Conservation (phyloP, 2,113 vertebrate species). For the Oxyruncus cristatus region DNA sequence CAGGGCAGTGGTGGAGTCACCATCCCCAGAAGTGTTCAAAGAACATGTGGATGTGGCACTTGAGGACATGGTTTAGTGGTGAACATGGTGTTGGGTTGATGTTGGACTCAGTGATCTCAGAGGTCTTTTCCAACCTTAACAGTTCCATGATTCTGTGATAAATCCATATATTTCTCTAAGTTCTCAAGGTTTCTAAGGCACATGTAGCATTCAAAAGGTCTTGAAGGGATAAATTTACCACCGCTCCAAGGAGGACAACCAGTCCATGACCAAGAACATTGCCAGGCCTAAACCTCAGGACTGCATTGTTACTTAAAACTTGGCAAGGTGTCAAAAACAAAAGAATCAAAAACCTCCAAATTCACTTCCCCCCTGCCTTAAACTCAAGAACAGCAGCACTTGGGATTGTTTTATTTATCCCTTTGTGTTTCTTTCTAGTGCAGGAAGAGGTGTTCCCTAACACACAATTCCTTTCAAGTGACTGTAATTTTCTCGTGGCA, state of each 20-base stretch:
- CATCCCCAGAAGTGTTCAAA: not conserved
- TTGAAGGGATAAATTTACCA: not conserved
- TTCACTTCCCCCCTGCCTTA: not conserved
- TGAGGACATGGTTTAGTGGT: not conserved
- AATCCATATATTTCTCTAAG: not conserved
- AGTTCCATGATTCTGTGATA: not conserved
- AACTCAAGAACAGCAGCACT: not conserved
- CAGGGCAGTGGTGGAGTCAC: not conserved
- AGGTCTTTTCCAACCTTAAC: not conserved
- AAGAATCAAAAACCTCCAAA: not conserved
- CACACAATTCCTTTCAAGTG: not conserved
- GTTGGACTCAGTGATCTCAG: not conserved
- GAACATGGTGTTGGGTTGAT: not conserved
- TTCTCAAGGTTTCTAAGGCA: not conserved
- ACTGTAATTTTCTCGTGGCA: not conserved
- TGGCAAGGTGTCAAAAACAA: not conserved
- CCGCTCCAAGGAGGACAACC: not conserved
- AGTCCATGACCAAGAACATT: not conserved
- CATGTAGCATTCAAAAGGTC: not conserved
- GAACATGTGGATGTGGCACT: not conserved
- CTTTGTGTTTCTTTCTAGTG: not conserved
- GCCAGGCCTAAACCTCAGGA: not conserved
- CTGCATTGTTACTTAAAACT: not conserved
- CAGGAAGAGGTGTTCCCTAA: not conserved
- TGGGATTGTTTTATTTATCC: not conserved